phyloP scores from a whole-genome alignment of 2,113 vertebrate genomes.

The Jaculus jaculus region DNA sequence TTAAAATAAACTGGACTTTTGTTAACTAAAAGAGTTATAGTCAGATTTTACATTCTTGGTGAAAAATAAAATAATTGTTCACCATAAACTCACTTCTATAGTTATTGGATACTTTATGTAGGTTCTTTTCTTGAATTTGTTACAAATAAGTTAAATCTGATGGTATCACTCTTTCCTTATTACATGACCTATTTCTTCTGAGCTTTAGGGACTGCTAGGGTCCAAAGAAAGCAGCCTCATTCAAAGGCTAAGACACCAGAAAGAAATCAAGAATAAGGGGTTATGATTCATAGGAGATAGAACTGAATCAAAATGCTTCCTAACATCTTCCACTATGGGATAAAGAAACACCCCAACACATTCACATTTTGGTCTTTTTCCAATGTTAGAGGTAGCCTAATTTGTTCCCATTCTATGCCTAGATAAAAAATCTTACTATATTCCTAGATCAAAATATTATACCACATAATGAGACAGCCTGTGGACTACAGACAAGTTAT shows the following conservation, averaged over 20 bases:
- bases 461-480: constrained; percentile 74
- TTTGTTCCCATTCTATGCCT: constrained; percentile 82
- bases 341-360: constrained; percentile 76
- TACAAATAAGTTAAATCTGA: constrained; percentile 35
- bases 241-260: constrained; percentile 39
- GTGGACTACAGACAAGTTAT: constrained; percentile 73
- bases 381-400: constrained; percentile 79
- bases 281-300: constrained; percentile 56
- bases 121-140: constrained; percentile 34
- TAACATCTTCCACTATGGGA: constrained; percentile 75
- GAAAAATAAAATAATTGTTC: not conserved
- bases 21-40: no score
- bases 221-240: constrained; percentile 33
- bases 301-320: constrained; percentile 53
- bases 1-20: no score
- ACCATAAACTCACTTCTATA: constrained; percentile 27
- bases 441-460: constrained; percentile 62
- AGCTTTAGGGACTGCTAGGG: constrained; percentile 24
- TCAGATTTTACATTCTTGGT: no score
- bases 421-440: constrained; percentile 43
- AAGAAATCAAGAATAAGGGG: constrained; percentile 38
- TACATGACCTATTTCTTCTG: constrained; percentile 19
- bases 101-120: not conserved
- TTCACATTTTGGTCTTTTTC: constrained; percentile 79
- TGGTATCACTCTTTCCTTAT: not conserved